Conservation (phyloP, 2,888 invertebrate genomes). For the Acanthopleura granulata region DNA sequence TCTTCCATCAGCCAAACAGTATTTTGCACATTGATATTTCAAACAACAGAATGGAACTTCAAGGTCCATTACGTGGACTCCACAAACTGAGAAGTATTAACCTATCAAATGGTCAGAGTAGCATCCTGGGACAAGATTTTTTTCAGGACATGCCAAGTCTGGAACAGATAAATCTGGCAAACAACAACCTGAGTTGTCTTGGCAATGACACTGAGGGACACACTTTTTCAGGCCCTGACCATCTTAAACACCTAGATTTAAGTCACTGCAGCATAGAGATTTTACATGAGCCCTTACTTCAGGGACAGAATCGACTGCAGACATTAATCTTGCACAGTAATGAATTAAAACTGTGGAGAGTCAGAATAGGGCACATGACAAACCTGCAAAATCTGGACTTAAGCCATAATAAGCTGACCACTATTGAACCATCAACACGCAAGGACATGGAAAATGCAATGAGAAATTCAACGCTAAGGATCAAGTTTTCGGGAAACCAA, state of each 20-base stretch:
- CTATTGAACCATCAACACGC: neutral
- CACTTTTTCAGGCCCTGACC: conserved; percentile 5
- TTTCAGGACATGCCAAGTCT: conserved; percentile 18
- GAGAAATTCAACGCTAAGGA: neutral
- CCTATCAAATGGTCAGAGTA: conserved; percentile 14
- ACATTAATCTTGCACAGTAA: neutral
- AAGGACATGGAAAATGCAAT: neutral
- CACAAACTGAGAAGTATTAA: conserved; percentile 22
- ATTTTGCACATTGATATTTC: conserved; percentile 19
- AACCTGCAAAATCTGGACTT: conserved; percentile 12
- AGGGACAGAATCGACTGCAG: too few species aligned
- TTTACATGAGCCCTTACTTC: conserved; percentile 12
- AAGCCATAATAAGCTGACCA: conserved; percentile 11
- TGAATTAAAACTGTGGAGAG: neutral
- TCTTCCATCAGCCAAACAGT: conserved; percentile 4
- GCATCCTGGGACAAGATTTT: conserved; percentile 1
- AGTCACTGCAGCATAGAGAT: conserved; percentile 13
- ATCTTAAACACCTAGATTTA: conserved; percentile 10
- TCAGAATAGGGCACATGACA: conserved; percentile 6
- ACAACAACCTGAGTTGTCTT: conserved; percentile 16
- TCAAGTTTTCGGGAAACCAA: conserved; percentile 17
- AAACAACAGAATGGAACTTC: conserved; percentile 17
- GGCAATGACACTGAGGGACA: neutral
- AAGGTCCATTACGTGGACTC: conserved; percentile 19
- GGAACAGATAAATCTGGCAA: neutral